Conservation (phyloP, 2,113 vertebrate species). For the Calyptomena viridis region DNA sequence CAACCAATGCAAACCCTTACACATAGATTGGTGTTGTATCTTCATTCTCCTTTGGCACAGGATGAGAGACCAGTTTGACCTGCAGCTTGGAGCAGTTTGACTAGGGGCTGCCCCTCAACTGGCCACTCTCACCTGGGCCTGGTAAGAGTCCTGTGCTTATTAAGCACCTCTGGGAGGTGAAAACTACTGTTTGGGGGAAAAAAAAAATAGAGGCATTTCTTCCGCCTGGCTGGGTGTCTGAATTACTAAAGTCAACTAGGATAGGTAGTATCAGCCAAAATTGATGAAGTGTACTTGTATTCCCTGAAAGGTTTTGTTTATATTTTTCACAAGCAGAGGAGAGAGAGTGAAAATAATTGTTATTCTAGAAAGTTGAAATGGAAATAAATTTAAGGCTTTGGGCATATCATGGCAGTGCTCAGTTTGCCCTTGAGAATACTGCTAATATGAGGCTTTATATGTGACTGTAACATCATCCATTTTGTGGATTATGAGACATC, state of each 20-base stretch:
- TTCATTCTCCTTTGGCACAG: neutral
- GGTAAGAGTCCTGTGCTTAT: neutral
- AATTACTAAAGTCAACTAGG: neutral
- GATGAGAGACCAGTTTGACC: neutral
- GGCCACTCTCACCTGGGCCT: neutral
- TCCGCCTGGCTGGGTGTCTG: neutral
- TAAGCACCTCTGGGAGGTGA: neutral
- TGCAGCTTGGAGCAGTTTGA: neutral
- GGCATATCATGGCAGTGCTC: neutral
- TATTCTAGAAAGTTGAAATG: neutral
- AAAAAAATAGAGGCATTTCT: neutral
- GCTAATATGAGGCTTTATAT: neutral
- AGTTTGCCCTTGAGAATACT: slow-evolving; percentile 1
- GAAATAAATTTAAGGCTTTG: neutral
- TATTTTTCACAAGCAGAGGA: neutral
- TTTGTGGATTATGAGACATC: neutral
- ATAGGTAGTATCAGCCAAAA: neutral
- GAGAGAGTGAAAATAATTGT: neutral
- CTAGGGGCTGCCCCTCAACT: neutral
- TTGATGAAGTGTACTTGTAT: neutral
- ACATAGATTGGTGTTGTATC: neutral
- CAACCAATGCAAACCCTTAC: neutral
- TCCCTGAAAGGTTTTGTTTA: neutral
- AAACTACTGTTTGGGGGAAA: neutral
- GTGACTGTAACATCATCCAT: neutral